Base-by-base conservation (phyloP, 2,113 vertebrate genomes). In the Anas platyrhynchos region DNA sequence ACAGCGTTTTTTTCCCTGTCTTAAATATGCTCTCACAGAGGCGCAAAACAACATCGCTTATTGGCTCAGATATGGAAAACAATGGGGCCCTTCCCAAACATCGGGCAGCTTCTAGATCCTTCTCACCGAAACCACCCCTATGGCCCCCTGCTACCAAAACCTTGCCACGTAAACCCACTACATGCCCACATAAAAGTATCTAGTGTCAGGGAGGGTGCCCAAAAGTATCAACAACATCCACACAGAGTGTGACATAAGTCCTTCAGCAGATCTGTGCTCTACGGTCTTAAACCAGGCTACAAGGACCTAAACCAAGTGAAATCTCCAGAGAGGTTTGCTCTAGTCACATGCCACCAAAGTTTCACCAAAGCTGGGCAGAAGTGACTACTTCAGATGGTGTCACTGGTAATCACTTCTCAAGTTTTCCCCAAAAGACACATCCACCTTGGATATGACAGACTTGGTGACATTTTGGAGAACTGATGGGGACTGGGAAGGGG, bases 141-240 rank as follows among this genome's bases (percentile, higher is more conserved):
- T 41, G 41, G 41, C 11, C 41, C 41, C 41, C 41, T 41, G 41
- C 41, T 41, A 41, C 41, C 41, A 41, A 41, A 41, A 41, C 41
- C 41, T 41, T 41, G 41, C 12, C 41, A 41, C 41, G 13, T 41
- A 41, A 41, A 41, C 41, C 41, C 41, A 41, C 41, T 41, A 41
- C 41, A 41, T 41, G 41, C 34, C 32, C 31, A 36, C 8, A 7
- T 34, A 23, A 16, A 69, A 66, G 29, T 36, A 13, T 22, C 46
- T 56, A 32, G 12, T 41, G 16, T 16, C 12, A 22, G 1, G 1
- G 0, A n/a, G 16, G 17, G 16, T 73, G 23, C 29, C 29, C 48
- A 62, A 43, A 93, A 62, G 17, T 23, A 9, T 36, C 50, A 59
- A 2, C 22, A 68, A 21, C 54, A 76, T 56, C 23, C 32, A 68